These are phyloP conservation scores for Calyptommatus sinebrachiatus DNA, from an alignment of 2,113 vertebrate species.

Conservation along the genomic window DNA sequence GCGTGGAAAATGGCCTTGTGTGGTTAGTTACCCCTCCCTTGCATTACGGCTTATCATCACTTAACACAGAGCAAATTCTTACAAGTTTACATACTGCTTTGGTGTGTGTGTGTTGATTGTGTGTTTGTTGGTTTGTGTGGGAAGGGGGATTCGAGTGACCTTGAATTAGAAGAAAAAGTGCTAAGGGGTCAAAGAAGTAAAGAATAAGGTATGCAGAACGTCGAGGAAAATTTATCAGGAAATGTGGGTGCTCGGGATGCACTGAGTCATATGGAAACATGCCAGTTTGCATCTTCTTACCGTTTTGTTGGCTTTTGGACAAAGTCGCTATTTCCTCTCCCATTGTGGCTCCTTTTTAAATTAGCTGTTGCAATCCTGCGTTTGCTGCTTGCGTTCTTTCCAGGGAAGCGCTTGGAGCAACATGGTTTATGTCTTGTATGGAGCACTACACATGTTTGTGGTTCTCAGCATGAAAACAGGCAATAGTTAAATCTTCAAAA, in stretches of 20 bases:
- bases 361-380: no score
- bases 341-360: not conserved
- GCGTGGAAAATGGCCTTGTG: slow-evolving; percentile 15
- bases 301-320: not conserved
- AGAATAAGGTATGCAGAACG: not conserved
- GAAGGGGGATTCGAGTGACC: not conserved
- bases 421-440: not conserved
- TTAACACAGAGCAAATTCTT: slow-evolving; percentile 48
- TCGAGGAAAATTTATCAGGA: not conserved
- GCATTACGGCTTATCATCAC: slow-evolving; percentile 39
- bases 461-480: not conserved
- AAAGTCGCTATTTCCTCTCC: no score
- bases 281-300: not conserved
- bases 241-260: not conserved
- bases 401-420: not conserved
- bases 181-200: not conserved
- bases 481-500: not conserved
- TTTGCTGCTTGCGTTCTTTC: no score
- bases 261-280: not conserved
- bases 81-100: slow-evolving; percentile 25
- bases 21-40: not conserved
- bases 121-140: not conserved
- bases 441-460: not conserved
- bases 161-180: not conserved
- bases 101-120: slow-evolving; percentile 5